These are phyloP conservation scores for Mallotus villosus DNA, from an alignment of 2,797 vertebrate species.

Conservation along the genomic window DNA sequence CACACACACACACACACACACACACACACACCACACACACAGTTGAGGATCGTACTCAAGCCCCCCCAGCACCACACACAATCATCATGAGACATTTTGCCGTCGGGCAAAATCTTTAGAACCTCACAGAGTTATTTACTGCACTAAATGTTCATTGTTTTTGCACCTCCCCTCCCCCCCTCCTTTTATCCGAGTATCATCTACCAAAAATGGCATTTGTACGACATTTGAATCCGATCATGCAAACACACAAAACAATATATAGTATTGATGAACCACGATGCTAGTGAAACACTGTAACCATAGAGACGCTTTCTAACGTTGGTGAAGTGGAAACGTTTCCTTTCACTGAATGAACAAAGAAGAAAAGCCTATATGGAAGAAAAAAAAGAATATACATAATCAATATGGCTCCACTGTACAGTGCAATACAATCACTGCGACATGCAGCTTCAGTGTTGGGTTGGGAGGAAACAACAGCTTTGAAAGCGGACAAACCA, in stretches of 20 bases:
- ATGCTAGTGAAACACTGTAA: background rate
- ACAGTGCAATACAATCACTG: constrained; percentile 46
- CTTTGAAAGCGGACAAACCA: constrained; percentile 9
- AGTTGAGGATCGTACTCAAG: background rate
- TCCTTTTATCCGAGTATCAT: background rate
- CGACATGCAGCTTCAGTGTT: constrained; percentile 40
- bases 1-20: too few relatives aligned
- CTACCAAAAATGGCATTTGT: too few relatives aligned
- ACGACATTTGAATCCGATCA: background rate
- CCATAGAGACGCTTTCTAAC: background rate
- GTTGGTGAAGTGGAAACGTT: background rate
- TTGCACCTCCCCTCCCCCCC: background rate
- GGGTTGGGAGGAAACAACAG: constrained; percentile 12
- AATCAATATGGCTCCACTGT: constrained; percentile 28
- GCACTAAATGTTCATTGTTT: background rate
- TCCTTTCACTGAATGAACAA: background rate
- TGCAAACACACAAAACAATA: background rate
- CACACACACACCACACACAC: background rate
- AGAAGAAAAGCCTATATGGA: constrained; percentile 19
- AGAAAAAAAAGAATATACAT: background rate
- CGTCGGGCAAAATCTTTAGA: background rate
- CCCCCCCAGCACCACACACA: background rate
- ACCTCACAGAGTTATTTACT: too few relatives aligned
- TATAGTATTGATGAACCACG: constrained; percentile 2
- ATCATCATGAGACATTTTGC: background rate